phyloP scores from a whole-genome alignment of 2,797 vertebrate species.

The Tragopan temminckii region DNA sequence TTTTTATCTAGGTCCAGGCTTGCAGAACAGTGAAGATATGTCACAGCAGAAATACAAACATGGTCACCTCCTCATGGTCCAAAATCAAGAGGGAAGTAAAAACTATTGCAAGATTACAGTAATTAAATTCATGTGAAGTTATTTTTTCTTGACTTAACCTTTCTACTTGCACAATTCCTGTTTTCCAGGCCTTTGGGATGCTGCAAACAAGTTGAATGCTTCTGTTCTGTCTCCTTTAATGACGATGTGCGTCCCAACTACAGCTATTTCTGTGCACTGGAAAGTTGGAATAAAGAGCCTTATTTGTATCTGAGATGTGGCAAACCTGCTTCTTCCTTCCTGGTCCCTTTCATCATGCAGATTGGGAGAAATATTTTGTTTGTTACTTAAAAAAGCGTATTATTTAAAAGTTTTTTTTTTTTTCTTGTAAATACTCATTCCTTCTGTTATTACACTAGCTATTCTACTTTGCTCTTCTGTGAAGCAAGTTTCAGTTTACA shows the following conservation, averaged over 20 bases:
- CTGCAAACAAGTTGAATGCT: neutral
- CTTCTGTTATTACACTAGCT: conserved; percentile 38
- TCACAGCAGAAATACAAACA: neutral
- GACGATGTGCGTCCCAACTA: neutral
- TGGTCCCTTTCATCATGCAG: neutral
- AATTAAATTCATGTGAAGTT: neutral
- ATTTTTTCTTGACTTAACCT: neutral
- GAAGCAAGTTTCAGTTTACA: conserved; percentile 72
- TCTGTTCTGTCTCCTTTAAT: neutral
- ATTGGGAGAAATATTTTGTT: conserved; percentile 50
- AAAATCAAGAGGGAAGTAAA: neutral
- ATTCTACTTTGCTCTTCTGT: conserved; percentile 59
- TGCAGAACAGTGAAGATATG: neutral
- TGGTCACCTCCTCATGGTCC: neutral
- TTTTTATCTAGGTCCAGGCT: neutral
- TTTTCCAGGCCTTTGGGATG: neutral
- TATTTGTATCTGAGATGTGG: neutral
- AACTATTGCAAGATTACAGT: neutral
- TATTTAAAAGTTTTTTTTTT: conserved; percentile 54
- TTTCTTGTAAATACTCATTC: conserved; percentile 37
- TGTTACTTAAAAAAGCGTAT: conserved; percentile 32
- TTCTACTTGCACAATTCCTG: neutral
- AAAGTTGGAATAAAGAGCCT: neutral
- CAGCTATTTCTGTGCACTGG: neutral
- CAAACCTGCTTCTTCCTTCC: neutral